Percentiles rank a stretch among this genome's conserved stretches.
phyloP scores from a whole-genome alignment of 2,113 vertebrate species.

The Protomyctophum bolini region DNA sequence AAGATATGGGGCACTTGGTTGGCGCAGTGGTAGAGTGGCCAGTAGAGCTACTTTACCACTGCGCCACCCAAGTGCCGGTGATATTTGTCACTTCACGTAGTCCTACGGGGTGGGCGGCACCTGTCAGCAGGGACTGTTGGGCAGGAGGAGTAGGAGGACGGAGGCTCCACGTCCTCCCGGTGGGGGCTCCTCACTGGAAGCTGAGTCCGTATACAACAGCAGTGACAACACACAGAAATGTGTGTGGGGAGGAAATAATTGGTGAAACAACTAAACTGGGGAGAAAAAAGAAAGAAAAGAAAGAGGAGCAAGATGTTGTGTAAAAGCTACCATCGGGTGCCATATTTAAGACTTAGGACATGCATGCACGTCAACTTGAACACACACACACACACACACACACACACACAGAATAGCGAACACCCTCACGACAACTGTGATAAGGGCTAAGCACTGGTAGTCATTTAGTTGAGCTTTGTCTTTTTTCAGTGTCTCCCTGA shows the following conservation, averaged over 20 bases:
- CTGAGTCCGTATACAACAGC: no score
- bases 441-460: constrained; percentile 61
- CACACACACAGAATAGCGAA: constrained; percentile 4
- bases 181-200: no score
- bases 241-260: no score
- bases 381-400: constrained; percentile 5
- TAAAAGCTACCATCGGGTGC: constrained; percentile 40
- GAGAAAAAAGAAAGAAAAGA: neutral
- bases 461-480: constrained; percentile 71
- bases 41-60: no score
- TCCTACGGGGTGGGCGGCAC: no score
- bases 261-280: no score
- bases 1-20: constrained; percentile 28
- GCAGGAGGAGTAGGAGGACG: no score
- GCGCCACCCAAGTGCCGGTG: no score
- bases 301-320: constrained; percentile 42
- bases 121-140: no score
- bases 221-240: no score
- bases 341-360: constrained; percentile 39
- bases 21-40: neutral
- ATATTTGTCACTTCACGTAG: no score
- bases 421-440: constrained; percentile 16
- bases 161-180: no score
- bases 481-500: constrained; percentile 48
- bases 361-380: neutral